Evolutionary conservation across 1,140 invertebrate species (phyloP).

Genomic region (Trinorchestia longiramus): DNA sequence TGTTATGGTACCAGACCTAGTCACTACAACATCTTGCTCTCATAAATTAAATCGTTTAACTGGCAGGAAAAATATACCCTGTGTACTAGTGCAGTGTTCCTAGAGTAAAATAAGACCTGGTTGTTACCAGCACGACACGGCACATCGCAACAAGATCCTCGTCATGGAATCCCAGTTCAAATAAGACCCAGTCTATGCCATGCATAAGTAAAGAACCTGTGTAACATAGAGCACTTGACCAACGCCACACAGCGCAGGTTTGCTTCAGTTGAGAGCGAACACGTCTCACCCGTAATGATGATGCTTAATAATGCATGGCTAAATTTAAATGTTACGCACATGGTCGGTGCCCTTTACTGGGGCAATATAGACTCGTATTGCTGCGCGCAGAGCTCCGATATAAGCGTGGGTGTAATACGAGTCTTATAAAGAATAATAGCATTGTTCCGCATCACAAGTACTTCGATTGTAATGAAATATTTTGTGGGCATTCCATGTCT

Average conservation of each 20-base stretch:
- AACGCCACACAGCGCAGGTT: not conserved
- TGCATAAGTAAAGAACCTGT: too few relatives aligned
- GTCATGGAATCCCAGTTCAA: too few relatives aligned
- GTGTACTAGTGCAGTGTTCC: too few relatives aligned
- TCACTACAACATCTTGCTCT: too few relatives aligned
- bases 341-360: not conserved
- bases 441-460: not conserved
- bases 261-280: not conserved
- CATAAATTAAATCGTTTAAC: too few relatives aligned
- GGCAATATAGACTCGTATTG: not conserved
- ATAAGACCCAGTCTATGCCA: not conserved
- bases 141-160: too few relatives aligned
- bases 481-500: not conserved
- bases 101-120: too few relatives aligned
- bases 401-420: not conserved
- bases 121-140: too few relatives aligned
- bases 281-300: not conserved
- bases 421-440: not conserved
- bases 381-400: not conserved
- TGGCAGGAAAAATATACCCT: too few relatives aligned
- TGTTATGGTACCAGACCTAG: too few relatives aligned
- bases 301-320: not conserved
- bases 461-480: not conserved
- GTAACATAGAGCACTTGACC: too few relatives aligned
- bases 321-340: not conserved